Evolutionary conservation across 2,888 invertebrate species (phyloP).

Genomic region (Brachycybe producta): DNA sequence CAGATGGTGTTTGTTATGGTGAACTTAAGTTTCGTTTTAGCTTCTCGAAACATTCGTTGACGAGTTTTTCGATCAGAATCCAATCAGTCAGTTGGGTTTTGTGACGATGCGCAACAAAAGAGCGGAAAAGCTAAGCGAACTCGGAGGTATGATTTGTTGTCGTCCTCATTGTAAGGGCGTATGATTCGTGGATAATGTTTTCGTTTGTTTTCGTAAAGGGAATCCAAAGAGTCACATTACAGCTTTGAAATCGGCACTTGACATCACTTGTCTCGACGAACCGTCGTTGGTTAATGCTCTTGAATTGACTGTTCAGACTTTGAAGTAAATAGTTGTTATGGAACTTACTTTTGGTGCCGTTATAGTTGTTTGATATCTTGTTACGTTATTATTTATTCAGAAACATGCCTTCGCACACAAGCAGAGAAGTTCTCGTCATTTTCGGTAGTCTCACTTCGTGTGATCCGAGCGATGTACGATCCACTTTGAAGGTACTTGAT

Average conservation of each 20-base stretch:
- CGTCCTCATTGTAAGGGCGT: constrained; percentile 7
- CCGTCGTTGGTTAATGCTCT: constrained; percentile 93
- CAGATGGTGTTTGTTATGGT: constrained; percentile 16
- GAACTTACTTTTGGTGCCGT: constrained; percentile 13
- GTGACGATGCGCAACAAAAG: constrained; percentile 83
- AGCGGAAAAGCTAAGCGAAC: constrained; percentile 79
- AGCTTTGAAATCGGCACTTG: constrained; percentile 28
- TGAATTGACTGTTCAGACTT: constrained; percentile 68
- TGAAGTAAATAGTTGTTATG: constrained; percentile 49
- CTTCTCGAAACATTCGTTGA: constrained; percentile 83
- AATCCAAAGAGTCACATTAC: constrained; percentile 36
- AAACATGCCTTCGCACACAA: constrained; percentile 85
- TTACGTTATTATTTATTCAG: constrained; percentile 22
- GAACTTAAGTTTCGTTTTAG: constrained; percentile 40
- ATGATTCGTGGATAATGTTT: not conserved
- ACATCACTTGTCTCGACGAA: constrained; percentile 57
- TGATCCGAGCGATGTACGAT: constrained; percentile 83
- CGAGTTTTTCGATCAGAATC: constrained; percentile 97
- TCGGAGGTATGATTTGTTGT: constrained; percentile 57
- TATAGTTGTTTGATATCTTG: not conserved
- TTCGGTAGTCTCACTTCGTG: constrained; percentile 92
- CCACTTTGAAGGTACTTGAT: constrained; percentile 60
- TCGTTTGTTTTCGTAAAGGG: constrained; percentile 28
- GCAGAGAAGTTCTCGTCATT: constrained; percentile 80
- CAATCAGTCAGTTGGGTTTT: constrained; percentile 90